A percentile compares a stretch with the other conserved stretches of the same genome.
These are phyloP conservation scores for Stenolophus ochropezus DNA, from an alignment of 2,888 invertebrate genomes.

Conservation along the genomic window DNA sequence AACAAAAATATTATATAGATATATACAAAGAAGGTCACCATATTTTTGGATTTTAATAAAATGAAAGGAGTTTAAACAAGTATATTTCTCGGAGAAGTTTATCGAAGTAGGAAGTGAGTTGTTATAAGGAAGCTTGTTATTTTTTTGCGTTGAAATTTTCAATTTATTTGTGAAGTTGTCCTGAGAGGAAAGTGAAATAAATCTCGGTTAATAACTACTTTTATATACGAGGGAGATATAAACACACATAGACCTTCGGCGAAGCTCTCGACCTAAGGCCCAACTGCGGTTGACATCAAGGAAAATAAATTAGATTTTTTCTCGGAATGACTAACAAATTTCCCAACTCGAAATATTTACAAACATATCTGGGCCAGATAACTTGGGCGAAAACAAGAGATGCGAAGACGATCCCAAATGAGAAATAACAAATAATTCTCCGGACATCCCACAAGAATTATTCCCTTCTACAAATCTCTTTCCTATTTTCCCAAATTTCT, in stretches of 20 bases:
- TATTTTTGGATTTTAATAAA: too few species aligned
- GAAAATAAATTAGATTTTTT: slow-evolving; percentile 53
- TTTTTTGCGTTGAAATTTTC: slow-evolving; percentile 26
- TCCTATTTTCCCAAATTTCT: too few species aligned
- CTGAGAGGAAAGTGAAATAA: slow-evolving; percentile 51
- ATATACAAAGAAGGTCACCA: too few species aligned
- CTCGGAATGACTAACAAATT: slow-evolving; percentile 50
- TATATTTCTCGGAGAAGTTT: too few species aligned
- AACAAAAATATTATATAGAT: too few species aligned
- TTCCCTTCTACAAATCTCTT: too few species aligned
- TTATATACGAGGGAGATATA: slow-evolving; percentile 47
- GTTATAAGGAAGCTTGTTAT: neutral
- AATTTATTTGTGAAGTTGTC: slow-evolving; percentile 51
- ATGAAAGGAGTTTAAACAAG: too few species aligned
- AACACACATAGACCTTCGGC: slow-evolving; percentile 25
- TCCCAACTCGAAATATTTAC: slow-evolving; percentile 48
- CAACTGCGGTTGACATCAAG: slow-evolving; percentile 43
- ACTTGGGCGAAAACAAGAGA: slow-evolving; percentile 20
- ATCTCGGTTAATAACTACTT: slow-evolving; percentile 54
- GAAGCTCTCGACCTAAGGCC: slow-evolving; percentile 5
- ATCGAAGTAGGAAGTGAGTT: neutral
- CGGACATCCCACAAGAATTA: neutral
- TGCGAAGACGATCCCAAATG: slow-evolving; percentile 6
- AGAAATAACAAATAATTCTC: neutral
- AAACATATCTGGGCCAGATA: slow-evolving; percentile 47